Evolutionary conservation across 1,140 invertebrate species (phyloP).

Genomic region (Drosophila santomea): DNA sequence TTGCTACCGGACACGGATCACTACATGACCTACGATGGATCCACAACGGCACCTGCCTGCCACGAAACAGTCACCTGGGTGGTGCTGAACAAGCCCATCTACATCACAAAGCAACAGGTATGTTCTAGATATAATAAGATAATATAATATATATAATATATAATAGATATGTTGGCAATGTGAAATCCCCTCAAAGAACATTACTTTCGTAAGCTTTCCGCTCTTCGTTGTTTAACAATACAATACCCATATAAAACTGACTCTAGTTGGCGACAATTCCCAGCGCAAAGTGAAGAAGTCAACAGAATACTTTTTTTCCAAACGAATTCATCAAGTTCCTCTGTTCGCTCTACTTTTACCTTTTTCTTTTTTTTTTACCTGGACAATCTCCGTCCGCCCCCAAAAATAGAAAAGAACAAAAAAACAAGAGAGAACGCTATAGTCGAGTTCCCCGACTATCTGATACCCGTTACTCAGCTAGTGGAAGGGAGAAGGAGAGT

Average conservation of each 20-base stretch:
- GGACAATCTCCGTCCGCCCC: not conserved
- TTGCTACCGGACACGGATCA: slow-evolving; percentile 96
- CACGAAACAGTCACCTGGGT: slow-evolving; percentile 98
- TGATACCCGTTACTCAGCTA: too few species aligned
- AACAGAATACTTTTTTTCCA: slow-evolving; percentile 5
- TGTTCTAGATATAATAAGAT: slow-evolving; percentile 45
- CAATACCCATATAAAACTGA: not conserved
- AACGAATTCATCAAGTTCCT: slow-evolving; percentile 20
- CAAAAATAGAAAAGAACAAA: too few species aligned
- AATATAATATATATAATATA: too few species aligned
- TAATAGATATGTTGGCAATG: too few species aligned
- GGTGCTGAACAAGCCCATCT: slow-evolving; percentile 98
- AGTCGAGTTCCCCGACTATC: too few species aligned
- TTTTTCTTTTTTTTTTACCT: too few species aligned
- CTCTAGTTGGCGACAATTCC: not conserved
- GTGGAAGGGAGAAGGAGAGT: too few species aligned
- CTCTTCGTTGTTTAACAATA: not conserved
- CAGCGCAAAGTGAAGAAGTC: not conserved
- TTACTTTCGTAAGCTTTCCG: too few species aligned
- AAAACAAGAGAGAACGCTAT: too few species aligned
- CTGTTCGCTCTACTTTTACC: too few species aligned
- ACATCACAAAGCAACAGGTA: slow-evolving; percentile 97
- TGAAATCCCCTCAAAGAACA: too few species aligned
- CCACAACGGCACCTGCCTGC: slow-evolving; percentile 96
- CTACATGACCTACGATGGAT: slow-evolving; percentile 99